phyloP scores from a whole-genome alignment of 1,140 invertebrate genomes.

The Metaphire vulgaris region DNA sequence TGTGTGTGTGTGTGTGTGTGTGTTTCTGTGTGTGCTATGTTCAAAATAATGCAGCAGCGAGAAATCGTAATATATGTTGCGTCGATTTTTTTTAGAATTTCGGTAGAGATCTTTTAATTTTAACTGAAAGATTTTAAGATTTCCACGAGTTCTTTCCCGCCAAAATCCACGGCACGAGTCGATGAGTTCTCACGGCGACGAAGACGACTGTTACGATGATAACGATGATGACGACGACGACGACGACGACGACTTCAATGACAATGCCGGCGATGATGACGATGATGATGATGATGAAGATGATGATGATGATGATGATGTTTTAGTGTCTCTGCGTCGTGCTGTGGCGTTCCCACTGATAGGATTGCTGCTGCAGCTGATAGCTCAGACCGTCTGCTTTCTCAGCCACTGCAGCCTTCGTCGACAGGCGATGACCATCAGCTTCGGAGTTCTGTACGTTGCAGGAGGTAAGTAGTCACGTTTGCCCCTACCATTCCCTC shows the following conservation, averaged over 20 bases:
- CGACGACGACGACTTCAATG: background rate
- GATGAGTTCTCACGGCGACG: background rate
- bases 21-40: background rate
- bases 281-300: slow-evolving; percentile 2
- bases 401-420: slow-evolving; percentile 16
- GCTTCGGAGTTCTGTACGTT: slow-evolving; percentile 14
- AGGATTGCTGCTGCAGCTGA: slow-evolving; percentile 14
- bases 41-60: background rate
- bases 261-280: background rate
- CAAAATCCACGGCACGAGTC: background rate
- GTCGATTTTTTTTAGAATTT: too few species aligned
- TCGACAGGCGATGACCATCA: slow-evolving; percentile 10
- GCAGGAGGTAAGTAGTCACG: slow-evolving; percentile 17
- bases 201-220: slow-evolving; percentile 8
- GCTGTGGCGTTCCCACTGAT: slow-evolving; percentile 1
- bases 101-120: too few species aligned
- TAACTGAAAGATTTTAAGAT: background rate
- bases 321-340: background rate
- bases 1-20: background rate
- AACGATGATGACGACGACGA: slow-evolving; percentile 7
- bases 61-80: background rate
- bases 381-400: slow-evolving; percentile 17
- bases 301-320: background rate
- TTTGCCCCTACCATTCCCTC: too few species aligned
- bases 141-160: background rate